These are phyloP conservation scores for Scyliorhinus canicula DNA, from an alignment of 2,797 vertebrate genomes.

Conservation along the genomic window DNA sequence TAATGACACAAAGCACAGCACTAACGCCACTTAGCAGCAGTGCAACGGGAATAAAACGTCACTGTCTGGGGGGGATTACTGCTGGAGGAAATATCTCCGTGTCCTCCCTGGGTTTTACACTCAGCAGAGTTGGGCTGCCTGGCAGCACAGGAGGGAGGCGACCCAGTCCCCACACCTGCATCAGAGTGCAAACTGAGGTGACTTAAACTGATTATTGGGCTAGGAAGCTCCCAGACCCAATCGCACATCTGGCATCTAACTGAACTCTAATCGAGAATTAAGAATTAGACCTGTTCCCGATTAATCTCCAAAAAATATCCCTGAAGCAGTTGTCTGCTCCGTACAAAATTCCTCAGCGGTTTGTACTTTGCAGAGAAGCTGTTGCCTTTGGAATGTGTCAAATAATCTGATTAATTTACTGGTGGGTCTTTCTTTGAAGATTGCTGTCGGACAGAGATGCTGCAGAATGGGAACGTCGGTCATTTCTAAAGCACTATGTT, in stretches of 20 bases:
- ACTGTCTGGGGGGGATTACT: neutral
- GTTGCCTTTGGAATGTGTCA: neutral
- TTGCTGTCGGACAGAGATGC: neutral
- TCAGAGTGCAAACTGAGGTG: neutral
- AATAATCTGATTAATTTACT: neutral
- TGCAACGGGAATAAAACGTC: neutral
- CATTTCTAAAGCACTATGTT: neutral
- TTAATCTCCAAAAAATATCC: neutral
- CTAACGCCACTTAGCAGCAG: neutral
- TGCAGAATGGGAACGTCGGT: neutral
- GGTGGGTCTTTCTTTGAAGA: neutral
- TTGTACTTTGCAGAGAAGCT: neutral
- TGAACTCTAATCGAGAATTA: neutral
- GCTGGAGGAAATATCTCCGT: neutral
- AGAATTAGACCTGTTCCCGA: neutral
- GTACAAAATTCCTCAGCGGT: neutral
- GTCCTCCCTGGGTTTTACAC: neutral
- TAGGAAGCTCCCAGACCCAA: neutral
- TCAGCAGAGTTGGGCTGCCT: neutral
- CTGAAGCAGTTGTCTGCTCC: neutral
- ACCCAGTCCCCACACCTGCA: too few species aligned
- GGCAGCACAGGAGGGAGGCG: too few species aligned
- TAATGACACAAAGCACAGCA: neutral
- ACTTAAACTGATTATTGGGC: constrained; percentile 1
- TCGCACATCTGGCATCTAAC: neutral